phyloP scores from a whole-genome alignment of 1,140 invertebrate species.

The Cotesia glomerata region DNA sequence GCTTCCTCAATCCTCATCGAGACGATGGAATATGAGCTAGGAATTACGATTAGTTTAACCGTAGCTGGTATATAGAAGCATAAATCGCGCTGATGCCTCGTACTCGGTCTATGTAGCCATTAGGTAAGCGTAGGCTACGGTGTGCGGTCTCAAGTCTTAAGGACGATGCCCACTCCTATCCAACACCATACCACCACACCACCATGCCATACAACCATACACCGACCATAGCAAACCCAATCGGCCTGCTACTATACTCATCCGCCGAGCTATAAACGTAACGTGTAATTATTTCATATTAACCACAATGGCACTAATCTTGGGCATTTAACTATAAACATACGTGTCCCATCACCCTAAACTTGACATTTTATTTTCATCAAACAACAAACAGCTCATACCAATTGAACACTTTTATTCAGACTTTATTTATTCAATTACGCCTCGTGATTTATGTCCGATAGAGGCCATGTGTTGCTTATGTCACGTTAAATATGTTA shows the following conservation, averaged over 20 bases:
- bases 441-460: no score
- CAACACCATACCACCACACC: not conserved
- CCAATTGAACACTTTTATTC: no score
- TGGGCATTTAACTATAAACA: not conserved
- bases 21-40: constrained; percentile 27
- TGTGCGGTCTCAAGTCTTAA: constrained; percentile 10
- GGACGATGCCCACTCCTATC: constrained; percentile 18
- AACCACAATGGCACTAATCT: constrained; percentile 6
- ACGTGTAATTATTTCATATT: constrained; percentile 19
- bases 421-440: no score
- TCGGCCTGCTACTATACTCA: not conserved
- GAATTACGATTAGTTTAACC: constrained; percentile 33
- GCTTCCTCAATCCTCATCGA: constrained; percentile 34
- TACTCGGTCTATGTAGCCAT: constrained; percentile 17
- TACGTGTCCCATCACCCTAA: no score
- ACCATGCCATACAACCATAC: not conserved
- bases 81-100: constrained; percentile 23
- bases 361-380: no score
- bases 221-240: not conserved
- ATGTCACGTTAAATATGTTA: no score
- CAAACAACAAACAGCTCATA: no score
- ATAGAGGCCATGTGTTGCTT: no score
- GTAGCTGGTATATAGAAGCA: constrained; percentile 24
- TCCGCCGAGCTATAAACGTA: constrained; percentile 15
- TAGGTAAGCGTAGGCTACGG: constrained; percentile 26